Evolutionary conservation across 2,888 invertebrate species (phyloP), one percentile per base, ranked within the genome.

Genomic region (Andrena marginata): DNA sequence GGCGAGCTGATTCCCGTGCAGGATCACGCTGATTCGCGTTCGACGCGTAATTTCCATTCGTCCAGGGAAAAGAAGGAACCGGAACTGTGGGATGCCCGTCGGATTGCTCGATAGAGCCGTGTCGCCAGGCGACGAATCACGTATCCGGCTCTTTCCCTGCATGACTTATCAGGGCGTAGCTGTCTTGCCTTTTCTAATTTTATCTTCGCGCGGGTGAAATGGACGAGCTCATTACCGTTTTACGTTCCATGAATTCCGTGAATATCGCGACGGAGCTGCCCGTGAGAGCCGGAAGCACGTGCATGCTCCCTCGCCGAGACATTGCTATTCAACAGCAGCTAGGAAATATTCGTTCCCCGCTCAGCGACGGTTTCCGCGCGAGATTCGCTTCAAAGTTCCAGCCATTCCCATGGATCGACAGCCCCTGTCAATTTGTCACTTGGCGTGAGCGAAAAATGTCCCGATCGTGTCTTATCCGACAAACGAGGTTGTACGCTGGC

Each of bases 371-470:
- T 67, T 42, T 62, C 20, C 73, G 59, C 64, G 59, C 26, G 7
- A 20, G 72, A 74, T 74, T 71, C 73, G 54, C 54, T 31, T 23
- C 64, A 56, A 62, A 35, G n/a, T 54, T 33, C 48, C 49, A 59
- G 35, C 59, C 60, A 31, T 74, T 71, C 48, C 33, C 60, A 20
- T 23, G 65, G 60, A 81, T 79, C 68, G 72, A 80, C 80, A 63
- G 65, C n/a, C 13, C 29, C 65, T 48, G 80, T 80, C 80, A 80
- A 82, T 80, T 80, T 80, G 80, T 80, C 81, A 67, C 67, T 29
- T 10, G 69, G 13, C 51, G 42, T n/a, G 56, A 23, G n/a, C 69
- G 74, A 74, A 67, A 80, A 80, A 80, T 70, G 48, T 49, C 48
- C 20, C 51, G 60, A 13, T 68, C 68, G 60, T 67, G 74, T 65